Evolutionary conservation across 2,888 invertebrate species (phyloP).

Genomic region (Microctonus brassicae): DNA sequence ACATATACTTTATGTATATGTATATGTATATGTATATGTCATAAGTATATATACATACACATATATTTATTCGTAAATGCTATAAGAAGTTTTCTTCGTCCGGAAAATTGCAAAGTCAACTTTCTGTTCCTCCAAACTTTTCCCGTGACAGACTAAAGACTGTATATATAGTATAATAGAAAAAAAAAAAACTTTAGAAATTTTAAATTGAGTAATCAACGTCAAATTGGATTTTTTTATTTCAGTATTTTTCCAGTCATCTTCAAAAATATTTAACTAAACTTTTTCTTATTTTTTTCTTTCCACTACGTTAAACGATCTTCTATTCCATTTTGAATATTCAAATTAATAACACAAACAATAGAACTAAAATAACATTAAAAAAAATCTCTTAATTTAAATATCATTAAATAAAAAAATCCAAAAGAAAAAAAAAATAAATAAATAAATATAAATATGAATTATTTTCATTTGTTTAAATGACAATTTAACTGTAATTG

Average conservation of each 20-base stretch:
- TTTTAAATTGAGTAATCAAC: constrained; percentile 34
- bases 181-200: constrained; percentile 17
- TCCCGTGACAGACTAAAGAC: constrained; percentile 12
- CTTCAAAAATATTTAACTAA: background rate
- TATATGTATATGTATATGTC: background rate
- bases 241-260: constrained; percentile 5
- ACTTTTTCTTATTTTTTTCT: background rate
- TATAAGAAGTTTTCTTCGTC: constrained; percentile 17
- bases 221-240: constrained; percentile 30
- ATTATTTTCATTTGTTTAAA: background rate
- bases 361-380: background rate
- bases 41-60: background rate
- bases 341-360: background rate
- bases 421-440: too few species aligned
- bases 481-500: constrained; percentile 9
- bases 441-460: background rate
- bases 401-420: too few species aligned
- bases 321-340: background rate
- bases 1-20: background rate
- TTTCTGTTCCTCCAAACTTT: constrained; percentile 11
- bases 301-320: background rate
- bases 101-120: constrained; percentile 32
- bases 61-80: background rate
- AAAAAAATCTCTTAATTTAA: too few species aligned
- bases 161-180: background rate